Base-by-base conservation (phyloP, 2,797 vertebrate species). In the Tragopan temminckii region DNA sequence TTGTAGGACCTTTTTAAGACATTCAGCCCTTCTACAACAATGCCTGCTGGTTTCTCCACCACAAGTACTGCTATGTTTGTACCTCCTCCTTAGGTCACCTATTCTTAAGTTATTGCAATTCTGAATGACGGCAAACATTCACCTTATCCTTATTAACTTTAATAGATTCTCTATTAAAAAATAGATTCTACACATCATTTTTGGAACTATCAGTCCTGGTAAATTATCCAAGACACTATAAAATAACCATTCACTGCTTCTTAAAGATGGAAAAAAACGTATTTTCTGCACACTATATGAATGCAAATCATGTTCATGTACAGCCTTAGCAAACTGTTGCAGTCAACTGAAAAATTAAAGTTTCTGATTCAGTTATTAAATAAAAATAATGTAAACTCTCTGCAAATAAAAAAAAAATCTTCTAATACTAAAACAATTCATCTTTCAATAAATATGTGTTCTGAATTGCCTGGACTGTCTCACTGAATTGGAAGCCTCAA, bases 341-440 rank as follows among this genome's bases (percentile, higher is more conserved):
- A 96, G 89, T 93, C 88, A 96, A 89, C 62, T 95, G 96, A 94
- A 97, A 97, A 97, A 96, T 97, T 95, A 94, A 96, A 96, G 80
- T 93, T 95, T 95, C 68, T 77, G 76, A 97, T 95, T 72, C 90
- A 85, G 33, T 96, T 90, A 91, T 53, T 71, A 96, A 97, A 97
- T 93, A 8, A 91, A 97, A 97, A 96, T 83, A 96, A 88, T 38
- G 25, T 92, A 95, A 90, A 95, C 38, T 14, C 15, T 90, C 77
- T 93, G 68, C 70, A 91, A 94, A 76, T 42, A 97, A 20, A 27
- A 38, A 38, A 48, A 24, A 42, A 31, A n/a, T 7, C 53, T 69
- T 90, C 72, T 19, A 95, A 13, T 74, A 35, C 89, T 88, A 95
- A 97, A 95, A 31, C 16, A 93, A 96, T 94, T 92, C 25, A 89